Evolutionary conservation across 2,888 invertebrate genomes (phyloP), one percentile per base, ranked within the genome.

Genomic region (Zygogramma bicolorata): DNA sequence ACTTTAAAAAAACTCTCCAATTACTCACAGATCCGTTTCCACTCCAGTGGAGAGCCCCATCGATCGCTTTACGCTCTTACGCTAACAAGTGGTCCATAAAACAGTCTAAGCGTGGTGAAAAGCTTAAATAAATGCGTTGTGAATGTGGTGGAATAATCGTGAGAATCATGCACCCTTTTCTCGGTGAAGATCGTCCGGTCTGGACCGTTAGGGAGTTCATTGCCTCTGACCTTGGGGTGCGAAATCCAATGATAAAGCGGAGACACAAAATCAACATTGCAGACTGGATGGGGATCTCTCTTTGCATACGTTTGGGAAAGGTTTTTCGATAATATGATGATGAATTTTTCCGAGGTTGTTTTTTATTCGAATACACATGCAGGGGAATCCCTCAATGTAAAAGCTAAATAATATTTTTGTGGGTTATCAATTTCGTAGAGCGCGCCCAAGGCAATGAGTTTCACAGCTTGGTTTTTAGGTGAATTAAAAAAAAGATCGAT

Each of bases 101-200:
- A 46, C 27, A 46, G 22, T 42, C 18, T 42, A 22, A 61, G n/a
- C 40, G 42, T 8, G 27, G 34, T 38, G 34, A n/a, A 38, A 61
- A 61, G 13, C 27, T 15, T 22, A 46, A 42, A 27, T 25, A 18
- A 62, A 62, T 42, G 42, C 20, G 42, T 22, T 62, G 62, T 40
- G n/a, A 62, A 62, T 25, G 62, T 42, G 62, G 22, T 42, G 27
- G 20, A 62, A 62, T 27, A 53, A 53, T 25, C 53, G 53, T 53
- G 25, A 53, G 25, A 46, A 53, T 27, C 53, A 53, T 53, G 53
- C 53, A 27, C 25, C 3, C 25, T 6, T 10, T 25, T 25, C 22
- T 25, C 7, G 20, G n/a, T 22, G 27, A 53, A 53, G 22, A 53
- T 53, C 53, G 53, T 8, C 5, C 53, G 25, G 53, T 53, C 53